Percentiles rank a stretch among this genome's conserved stretches.
Evolutionary conservation across 1,140 invertebrate genomes (phyloP).

Genomic region (Drosophila tropicalis): DNA sequence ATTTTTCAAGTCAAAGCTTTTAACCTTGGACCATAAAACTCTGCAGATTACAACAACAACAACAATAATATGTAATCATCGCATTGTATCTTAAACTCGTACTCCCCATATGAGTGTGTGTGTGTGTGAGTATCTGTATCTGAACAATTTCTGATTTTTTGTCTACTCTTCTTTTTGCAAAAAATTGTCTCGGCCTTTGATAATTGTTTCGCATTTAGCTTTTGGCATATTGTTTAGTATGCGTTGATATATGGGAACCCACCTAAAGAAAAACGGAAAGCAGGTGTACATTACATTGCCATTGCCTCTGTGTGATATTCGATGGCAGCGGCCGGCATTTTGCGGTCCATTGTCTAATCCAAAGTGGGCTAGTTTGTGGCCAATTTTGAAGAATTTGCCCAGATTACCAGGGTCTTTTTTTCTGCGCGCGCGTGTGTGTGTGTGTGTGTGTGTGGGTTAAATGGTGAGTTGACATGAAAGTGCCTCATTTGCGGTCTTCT

Average conservation of each 20-base stretch:
- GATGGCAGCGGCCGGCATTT: conserved; percentile 34
- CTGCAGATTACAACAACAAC: conserved; percentile 59
- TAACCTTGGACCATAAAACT: conserved; percentile 83
- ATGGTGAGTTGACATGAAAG: conserved; percentile 69
- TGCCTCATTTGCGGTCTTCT: conserved; percentile 61
- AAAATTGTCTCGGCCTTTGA: conserved; percentile 59
- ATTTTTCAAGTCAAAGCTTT: conserved; percentile 72
- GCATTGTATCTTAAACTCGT: conserved; percentile 72
- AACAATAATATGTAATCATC: conserved; percentile 76
- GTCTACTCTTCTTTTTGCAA: conserved; percentile 43
- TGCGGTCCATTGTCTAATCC: conserved; percentile 55
- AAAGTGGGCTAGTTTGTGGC: conserved; percentile 74
- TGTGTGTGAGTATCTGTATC: conserved; percentile 68
- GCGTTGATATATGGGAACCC: conserved; percentile 64
- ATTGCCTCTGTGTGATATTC: conserved; percentile 16
- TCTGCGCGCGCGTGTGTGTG: no score
- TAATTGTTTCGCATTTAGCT: conserved; percentile 78
- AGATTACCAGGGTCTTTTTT: conserved; percentile 31
- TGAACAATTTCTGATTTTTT: conserved; percentile 37
- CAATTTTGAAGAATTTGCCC: conserved; percentile 74
- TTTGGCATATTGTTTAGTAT: conserved; percentile 73
- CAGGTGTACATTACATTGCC: conserved; percentile 41
- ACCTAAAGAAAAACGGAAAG: conserved; percentile 38
- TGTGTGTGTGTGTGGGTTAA: conserved; percentile 44
- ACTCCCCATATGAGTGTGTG: conserved; percentile 59